Evolutionary conservation across 2,797 vertebrate genomes (phyloP), one percentile per base, ranked within the genome.

Genomic region (Aeoliscus strigatus): DNA sequence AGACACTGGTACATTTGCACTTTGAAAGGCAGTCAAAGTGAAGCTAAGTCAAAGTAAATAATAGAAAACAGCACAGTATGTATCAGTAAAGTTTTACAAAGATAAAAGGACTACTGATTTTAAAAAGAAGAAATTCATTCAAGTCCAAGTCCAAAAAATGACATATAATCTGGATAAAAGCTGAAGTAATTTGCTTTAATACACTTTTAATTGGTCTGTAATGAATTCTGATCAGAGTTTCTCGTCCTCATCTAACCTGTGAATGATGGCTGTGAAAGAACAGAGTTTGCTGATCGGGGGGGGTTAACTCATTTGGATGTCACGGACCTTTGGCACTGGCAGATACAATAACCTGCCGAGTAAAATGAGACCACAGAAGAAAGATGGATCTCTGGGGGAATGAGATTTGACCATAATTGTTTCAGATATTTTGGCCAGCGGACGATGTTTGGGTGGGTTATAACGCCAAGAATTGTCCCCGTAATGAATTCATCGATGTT

Each of bases 401-500:
- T 58, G 62, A 84, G 80, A 84, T 81, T 88, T 81, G 77, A 85
- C 83, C 88, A 86, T 88, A 91, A 92, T 71, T 87, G 77, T 70
- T 57, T 70, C 44, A 73, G 85, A 86, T 87, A 83, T 80, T 87
- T 88, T 85, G 74, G 86, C 83, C 84, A 87, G 76, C 60, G 84
- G 63, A 60, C 79, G 77, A 68, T 89, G 69, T 89, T 71, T 70
- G 72, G 77, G 37, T 77, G 87, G 83, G 92, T 93, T 93, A 94
- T 91, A 88, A 85, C 70, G 66, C 81, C 58, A 81, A 83, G 85
- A 75, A 89, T 87, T 88, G 87, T 89, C 89, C 87, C 80, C 65
- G 64, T 90, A 92, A 93, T 88, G 82, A 92, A 93, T 94, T 93
- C 82, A 88, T 92, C 93, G 93, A 75, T 82, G 80, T 78, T 85